These are phyloP conservation scores for Watsonalla cultraria DNA, from an alignment of 2,888 invertebrate species.

Conservation along the genomic window DNA sequence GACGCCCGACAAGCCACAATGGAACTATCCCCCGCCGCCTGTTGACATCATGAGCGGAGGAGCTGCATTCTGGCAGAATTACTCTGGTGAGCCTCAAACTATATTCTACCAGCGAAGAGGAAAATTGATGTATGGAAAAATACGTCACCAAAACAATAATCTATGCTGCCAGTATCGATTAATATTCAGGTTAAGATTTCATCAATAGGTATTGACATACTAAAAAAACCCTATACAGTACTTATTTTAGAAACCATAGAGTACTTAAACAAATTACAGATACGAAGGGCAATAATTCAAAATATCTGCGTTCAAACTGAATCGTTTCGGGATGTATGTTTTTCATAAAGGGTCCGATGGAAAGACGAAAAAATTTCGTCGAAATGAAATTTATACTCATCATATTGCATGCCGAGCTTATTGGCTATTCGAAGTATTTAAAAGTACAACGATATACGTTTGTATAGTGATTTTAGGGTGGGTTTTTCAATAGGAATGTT, in stretches of 20 bases:
- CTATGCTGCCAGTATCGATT: too few relatives aligned
- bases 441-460: constrained; percentile 45
- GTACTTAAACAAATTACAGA: too few relatives aligned
- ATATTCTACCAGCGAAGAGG: too few relatives aligned
- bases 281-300: constrained; percentile 19
- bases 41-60: constrained; percentile 90
- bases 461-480: constrained; percentile 46
- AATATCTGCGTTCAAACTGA: constrained; percentile 25
- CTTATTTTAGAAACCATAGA: too few relatives aligned
- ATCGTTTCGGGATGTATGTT: constrained; percentile 33
- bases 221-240: too few relatives aligned
- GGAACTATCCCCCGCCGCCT: constrained; percentile 74
- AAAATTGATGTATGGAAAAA: too few relatives aligned
- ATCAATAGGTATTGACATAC: too few relatives aligned
- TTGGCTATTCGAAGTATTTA: constrained; percentile 62
- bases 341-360: constrained; percentile 40
- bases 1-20: constrained; percentile 74
- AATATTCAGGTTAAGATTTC: too few relatives aligned
- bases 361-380: constrained; percentile 45
- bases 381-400: constrained; percentile 61
- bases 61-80: constrained; percentile 94
- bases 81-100: constrained; percentile 84
- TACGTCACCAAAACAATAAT: too few relatives aligned
- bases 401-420: constrained; percentile 61
- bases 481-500: constrained; percentile 18